A percentile compares a stretch with the other conserved stretches of the same genome.
phyloP scores from a whole-genome alignment of 2,888 invertebrate species.

The Coelinius sp. region DNA sequence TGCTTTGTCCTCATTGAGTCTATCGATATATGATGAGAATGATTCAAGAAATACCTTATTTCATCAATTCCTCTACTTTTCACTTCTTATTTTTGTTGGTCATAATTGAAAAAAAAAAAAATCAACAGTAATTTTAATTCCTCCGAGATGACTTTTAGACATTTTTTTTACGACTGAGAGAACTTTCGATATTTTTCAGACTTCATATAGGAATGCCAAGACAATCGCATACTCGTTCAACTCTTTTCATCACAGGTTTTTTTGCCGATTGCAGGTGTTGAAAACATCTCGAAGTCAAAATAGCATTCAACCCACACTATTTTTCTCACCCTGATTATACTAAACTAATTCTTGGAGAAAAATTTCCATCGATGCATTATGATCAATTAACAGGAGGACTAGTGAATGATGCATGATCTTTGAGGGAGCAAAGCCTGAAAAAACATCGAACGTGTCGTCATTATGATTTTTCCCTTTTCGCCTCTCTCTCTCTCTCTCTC shows the following conservation, averaged over 20 bases:
- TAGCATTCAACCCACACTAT: not conserved
- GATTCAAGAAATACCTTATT: too few relatives aligned
- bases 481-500: not conserved
- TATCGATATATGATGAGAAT: too few relatives aligned
- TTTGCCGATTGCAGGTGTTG: not conserved
- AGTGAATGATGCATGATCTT: not conserved
- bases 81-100: too few relatives aligned
- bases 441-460: not conserved
- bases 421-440: not conserved
- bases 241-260: not conserved
- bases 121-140: not conserved
- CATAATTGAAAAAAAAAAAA: too few relatives aligned
- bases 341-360: not conserved
- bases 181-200: not conserved
- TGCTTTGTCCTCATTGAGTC: too few relatives aligned
- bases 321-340: not conserved
- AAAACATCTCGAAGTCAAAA: not conserved
- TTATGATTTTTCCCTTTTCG: not conserved
- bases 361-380: not conserved
- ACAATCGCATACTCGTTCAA: not conserved
- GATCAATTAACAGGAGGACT: not conserved
- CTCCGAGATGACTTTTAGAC: not conserved
- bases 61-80: too few relatives aligned
- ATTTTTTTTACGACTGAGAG: not conserved
- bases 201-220: not conserved